phyloP scores from a whole-genome alignment of 2,113 vertebrate genomes.

The Cyprinodon tularosa region DNA sequence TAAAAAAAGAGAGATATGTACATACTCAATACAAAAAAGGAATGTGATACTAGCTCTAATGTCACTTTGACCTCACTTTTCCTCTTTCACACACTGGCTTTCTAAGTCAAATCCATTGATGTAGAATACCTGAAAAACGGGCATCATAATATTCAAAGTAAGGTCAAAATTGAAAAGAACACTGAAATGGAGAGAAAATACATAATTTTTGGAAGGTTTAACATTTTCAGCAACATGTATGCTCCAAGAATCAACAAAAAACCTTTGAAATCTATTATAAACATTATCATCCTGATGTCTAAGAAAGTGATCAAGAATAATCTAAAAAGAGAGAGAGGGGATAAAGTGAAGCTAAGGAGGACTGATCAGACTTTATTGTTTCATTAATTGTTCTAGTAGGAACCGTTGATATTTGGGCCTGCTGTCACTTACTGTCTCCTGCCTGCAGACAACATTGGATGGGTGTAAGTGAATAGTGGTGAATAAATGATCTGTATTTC shows the following conservation, averaged over 20 bases:
- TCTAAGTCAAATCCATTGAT: too few species aligned
- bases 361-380: background rate
- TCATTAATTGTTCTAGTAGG: background rate
- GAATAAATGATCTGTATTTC: background rate
- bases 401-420: background rate
- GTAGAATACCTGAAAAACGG: background rate
- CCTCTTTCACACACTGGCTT: too few species aligned
- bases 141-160: background rate
- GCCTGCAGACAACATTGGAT: background rate
- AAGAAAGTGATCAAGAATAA: background rate
- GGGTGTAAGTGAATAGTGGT: background rate
- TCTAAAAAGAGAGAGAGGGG: background rate
- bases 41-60: slow-evolving; percentile 31
- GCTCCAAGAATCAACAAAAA: too few species aligned
- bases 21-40: background rate
- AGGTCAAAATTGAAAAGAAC: background rate
- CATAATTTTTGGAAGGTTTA: too few species aligned
- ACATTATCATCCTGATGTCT: background rate
- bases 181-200: background rate
- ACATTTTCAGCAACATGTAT: too few species aligned
- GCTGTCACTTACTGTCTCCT: too few species aligned
- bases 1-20: background rate
- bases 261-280: too few species aligned
- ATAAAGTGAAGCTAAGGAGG: background rate
- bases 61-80: slow-evolving; percentile 31